Conservation (phyloP, 1,140 invertebrate genomes). For the Arctopsyche grandis region DNA sequence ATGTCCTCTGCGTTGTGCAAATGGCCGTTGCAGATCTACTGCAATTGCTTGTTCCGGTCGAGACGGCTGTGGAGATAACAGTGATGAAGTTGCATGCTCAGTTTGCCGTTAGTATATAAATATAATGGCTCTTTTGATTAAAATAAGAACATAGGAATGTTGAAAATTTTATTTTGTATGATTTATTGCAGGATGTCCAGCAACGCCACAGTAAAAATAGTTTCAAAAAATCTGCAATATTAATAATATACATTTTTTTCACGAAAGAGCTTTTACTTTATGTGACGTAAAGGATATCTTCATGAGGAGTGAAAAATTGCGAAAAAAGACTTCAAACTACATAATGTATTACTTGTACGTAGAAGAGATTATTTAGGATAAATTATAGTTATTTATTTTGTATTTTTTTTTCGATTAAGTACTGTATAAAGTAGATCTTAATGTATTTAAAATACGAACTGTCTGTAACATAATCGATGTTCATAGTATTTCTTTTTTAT, state of each 20-base stretch:
- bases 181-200: slow-evolving; percentile 68
- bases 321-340: slow-evolving; percentile 17
- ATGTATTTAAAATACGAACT: slow-evolving; percentile 28
- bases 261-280: too few relatives aligned
- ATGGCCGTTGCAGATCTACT: slow-evolving; percentile 86
- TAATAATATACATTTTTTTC: too few relatives aligned
- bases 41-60: slow-evolving; percentile 87
- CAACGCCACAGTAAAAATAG: slow-evolving; percentile 56
- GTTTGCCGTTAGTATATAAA: slow-evolving; percentile 86
- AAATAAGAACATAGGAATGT: not conserved
- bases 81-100: slow-evolving; percentile 83
- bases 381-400: too few relatives aligned
- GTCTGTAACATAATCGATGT: not conserved
- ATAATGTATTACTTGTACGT: too few relatives aligned
- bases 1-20: slow-evolving; percentile 84
- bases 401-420: slow-evolving; percentile 29
- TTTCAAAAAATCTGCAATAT: slow-evolving; percentile 49
- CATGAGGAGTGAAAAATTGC: slow-evolving; percentile 10
- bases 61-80: slow-evolving; percentile 90
- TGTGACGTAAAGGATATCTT: too few relatives aligned
- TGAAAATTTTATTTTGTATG: too few relatives aligned
- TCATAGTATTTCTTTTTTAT: too few relatives aligned
- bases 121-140: too few relatives aligned
- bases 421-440: slow-evolving; percentile 22
- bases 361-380: too few relatives aligned